Base-by-base conservation (phyloP, 2,888 invertebrate genomes). In the Clostera curtula region DNA sequence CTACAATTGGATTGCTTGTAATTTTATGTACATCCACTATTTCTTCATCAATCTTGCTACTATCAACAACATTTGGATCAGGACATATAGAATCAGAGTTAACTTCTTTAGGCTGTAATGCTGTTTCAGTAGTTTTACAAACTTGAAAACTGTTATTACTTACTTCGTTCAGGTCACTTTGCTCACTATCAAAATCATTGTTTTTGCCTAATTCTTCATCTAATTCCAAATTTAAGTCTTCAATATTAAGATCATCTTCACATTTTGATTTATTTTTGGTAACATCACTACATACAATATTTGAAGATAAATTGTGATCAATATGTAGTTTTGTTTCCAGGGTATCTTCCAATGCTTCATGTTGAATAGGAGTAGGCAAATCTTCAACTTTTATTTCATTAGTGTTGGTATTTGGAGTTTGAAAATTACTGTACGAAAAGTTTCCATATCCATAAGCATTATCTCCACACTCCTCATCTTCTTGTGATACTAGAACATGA, bases 381-480 rank as follows among this genome's bases (percentile, higher is more conserved):
- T 44, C 42, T 23, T 39, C 27, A 12, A 33, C 25, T 25, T 36
- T 29, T 17, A 32, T 28, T 23, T 36, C 33, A 20, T 38, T 30
- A 26, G 42, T 37, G 29, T 40, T 44, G 31, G 33, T 37, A 27
- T 45, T 34, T 35, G 37, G 32, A 24, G 30, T 36, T 39, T 64
- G 53, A 42, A 61, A 67, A 34, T 64, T 53, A 39, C 56, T 61
- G 35, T 58, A 75, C 21, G 65, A 58, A 29, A 64, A 77, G 42
- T 56, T 63, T 29, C 63, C 65, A 58, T 67, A 82, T 35, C 66
- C 65, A 54, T 69, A 83, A 25, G 61, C 62, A 54, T 58, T 74
- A 31, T 76, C 74, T 34, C 77, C 77, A 34, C 77, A 80, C 22
- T 75, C 74, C 26, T 74, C 71, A 33, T 80, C 79, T 25, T 77